These are phyloP conservation scores for Phengaris arion DNA, from an alignment of 2,888 invertebrate species.

Conservation along the genomic window DNA sequence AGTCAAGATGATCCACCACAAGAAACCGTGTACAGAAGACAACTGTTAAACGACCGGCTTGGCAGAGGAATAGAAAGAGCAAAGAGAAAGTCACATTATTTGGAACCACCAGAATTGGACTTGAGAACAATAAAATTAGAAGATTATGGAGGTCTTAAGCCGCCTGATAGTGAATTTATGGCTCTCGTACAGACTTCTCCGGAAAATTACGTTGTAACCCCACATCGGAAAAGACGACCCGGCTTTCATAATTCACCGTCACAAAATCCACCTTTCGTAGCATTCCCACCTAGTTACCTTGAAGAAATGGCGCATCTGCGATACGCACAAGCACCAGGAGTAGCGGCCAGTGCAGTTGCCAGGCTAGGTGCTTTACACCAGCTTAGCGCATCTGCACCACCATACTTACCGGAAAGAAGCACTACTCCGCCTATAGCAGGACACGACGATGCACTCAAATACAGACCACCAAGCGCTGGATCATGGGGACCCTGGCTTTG, in stretches of 20 bases:
- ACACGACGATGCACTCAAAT: constrained; percentile 79
- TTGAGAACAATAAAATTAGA: constrained; percentile 82
- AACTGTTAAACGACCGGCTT: constrained; percentile 80
- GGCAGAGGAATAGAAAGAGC: constrained; percentile 81
- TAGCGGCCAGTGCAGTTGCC: constrained; percentile 77
- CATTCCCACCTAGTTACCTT: constrained; percentile 87
- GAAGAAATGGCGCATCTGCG: constrained; percentile 84
- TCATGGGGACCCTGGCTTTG: constrained; percentile 85
- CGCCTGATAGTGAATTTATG: constrained; percentile 85
- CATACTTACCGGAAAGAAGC: constrained; percentile 82
- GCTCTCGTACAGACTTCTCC: constrained; percentile 85
- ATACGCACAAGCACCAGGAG: constrained; percentile 80
- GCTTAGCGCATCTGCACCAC: constrained; percentile 86
- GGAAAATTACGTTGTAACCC: constrained; percentile 92
- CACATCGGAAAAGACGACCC: constrained; percentile 90
- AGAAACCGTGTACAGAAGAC: constrained; percentile 80
- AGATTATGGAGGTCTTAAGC: constrained; percentile 82
- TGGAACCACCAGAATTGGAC: constrained; percentile 85
- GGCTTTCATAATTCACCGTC: constrained; percentile 93
- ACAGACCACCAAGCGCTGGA: constrained; percentile 85
- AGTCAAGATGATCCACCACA: constrained; percentile 75
- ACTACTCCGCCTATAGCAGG: constrained; percentile 81
- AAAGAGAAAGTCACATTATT: constrained; percentile 82
- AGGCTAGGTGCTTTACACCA: constrained; percentile 78
- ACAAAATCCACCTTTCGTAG: constrained; percentile 92